phyloP scores from a whole-genome alignment of 37 sponge, comb jelly and placozoan genomes.

The Spongilla lacustris region DNA sequence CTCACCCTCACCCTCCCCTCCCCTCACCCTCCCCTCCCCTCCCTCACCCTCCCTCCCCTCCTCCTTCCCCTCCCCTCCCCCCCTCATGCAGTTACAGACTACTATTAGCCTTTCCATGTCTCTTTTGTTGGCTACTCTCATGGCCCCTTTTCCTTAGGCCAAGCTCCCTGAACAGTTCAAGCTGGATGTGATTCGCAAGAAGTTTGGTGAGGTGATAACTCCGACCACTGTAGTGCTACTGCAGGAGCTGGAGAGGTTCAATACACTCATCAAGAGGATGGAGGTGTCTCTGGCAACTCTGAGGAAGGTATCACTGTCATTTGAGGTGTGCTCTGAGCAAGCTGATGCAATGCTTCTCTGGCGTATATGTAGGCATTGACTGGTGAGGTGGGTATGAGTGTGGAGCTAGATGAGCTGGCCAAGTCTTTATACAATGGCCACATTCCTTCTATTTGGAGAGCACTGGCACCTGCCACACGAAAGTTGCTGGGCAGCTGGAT shows the following conservation, averaged over 20 bases:
- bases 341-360: too few relatives aligned
- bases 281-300: constrained; percentile 80
- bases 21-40: too few relatives aligned
- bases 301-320: constrained; percentile 63
- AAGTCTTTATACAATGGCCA: constrained; percentile 94
- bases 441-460: constrained; percentile 92
- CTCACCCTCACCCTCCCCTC: too few relatives aligned
- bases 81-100: too few relatives aligned
- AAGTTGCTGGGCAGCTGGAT: constrained; percentile 99
- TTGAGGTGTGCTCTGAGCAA: too few relatives aligned
- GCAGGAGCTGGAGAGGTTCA: constrained; percentile 97
- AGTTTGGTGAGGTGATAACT: constrained; percentile 80
- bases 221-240: constrained; percentile 95
- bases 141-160: too few relatives aligned
- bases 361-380: constrained; percentile 80
- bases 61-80: background rate
- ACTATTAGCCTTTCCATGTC: too few relatives aligned
- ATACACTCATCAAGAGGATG: constrained; percentile 94
- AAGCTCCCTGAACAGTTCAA: constrained; percentile 90
- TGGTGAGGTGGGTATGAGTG: constrained; percentile 99
- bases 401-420: constrained; percentile 96
- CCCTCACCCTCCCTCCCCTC: too few relatives aligned
- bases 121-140: too few relatives aligned
- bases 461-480: constrained; percentile 96
- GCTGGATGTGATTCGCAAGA: constrained; percentile 87